phyloP scores from a whole-genome alignment of 2,888 invertebrate genomes.

The Perizoma flavofasciatum region DNA sequence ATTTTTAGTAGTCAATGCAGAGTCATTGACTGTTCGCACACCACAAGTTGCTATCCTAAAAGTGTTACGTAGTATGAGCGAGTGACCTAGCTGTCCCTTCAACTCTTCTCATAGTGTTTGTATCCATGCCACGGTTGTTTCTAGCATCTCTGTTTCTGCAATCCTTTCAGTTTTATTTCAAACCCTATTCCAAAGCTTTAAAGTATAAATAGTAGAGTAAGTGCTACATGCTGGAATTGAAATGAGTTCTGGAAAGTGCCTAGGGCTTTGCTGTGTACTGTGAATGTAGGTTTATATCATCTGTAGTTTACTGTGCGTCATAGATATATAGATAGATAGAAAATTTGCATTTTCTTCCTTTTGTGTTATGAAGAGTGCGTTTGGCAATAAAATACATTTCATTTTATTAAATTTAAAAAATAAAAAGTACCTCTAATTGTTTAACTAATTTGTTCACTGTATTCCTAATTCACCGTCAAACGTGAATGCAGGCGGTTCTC shows the following conservation, averaged over 20 bases:
- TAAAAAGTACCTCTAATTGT: no score
- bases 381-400: no score
- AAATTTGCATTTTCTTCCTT: no score
- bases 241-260: slow-evolving; percentile 9
- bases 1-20: no score
- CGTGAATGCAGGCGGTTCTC: no score
- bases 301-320: background rate
- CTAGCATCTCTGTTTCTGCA: slow-evolving; percentile 30
- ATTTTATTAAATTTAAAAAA: no score
- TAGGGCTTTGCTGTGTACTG: background rate
- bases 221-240: background rate
- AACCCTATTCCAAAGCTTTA: slow-evolving; percentile 12
- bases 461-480: no score
- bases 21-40: no score
- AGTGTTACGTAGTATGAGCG: background rate
- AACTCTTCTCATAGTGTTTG: slow-evolving; percentile 11
- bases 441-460: no score
- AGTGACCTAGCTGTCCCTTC: slow-evolving; percentile 15
- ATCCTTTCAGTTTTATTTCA: slow-evolving; percentile 3
- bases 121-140: slow-evolving; percentile 35
- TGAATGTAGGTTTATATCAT: background rate
- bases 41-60: no score
- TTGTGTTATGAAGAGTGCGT: no score
- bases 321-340: no score
- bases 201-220: slow-evolving; percentile 4